Percentiles rank a stretch among this genome's conserved stretches.
Conservation (phyloP, 1,140 invertebrate species). For the Drosophila fuyamai region DNA sequence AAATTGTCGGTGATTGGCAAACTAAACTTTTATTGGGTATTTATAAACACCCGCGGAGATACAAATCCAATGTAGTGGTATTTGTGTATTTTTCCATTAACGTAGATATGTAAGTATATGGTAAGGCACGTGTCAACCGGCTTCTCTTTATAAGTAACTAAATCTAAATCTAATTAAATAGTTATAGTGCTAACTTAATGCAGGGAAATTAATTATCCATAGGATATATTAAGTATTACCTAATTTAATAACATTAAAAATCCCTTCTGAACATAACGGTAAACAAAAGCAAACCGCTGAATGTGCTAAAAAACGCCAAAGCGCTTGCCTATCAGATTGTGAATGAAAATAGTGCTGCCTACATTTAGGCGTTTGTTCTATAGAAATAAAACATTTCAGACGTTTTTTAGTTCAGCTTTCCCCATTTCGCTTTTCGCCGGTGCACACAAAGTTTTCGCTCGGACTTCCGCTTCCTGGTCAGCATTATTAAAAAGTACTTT, state of each 20-base stretch:
- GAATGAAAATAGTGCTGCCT: conserved; percentile 12
- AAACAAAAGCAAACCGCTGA: background rate
- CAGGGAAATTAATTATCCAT: background rate
- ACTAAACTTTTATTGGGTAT: conserved; percentile 8
- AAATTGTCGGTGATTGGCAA: background rate
- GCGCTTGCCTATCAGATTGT: background rate
- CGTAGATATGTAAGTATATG: background rate
- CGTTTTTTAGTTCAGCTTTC: conserved; percentile 7
- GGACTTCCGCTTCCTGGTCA: conserved; percentile 77
- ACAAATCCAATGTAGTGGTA: conserved; percentile 6
- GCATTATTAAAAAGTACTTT: conserved; percentile 78
- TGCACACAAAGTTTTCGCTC: conserved; percentile 42
- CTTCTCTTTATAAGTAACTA: background rate
- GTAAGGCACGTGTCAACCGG: conserved; percentile 7
- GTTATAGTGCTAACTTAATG: background rate
- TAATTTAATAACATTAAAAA: background rate
- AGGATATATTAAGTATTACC: background rate
- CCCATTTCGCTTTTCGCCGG: conserved; percentile 25
- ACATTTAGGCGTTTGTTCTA: conserved; percentile 6
- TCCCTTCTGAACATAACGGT: background rate
- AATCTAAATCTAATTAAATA: conserved; percentile 6
- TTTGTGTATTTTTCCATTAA: conserved; percentile 24
- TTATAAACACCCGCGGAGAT: conserved; percentile 18
- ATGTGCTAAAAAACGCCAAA: conserved; percentile 17
- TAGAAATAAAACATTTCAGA: background rate